Evolutionary conservation across 1,140 invertebrate species (phyloP), one percentile per base, ranked within the genome.

Genomic region (Drosophila orena): DNA sequence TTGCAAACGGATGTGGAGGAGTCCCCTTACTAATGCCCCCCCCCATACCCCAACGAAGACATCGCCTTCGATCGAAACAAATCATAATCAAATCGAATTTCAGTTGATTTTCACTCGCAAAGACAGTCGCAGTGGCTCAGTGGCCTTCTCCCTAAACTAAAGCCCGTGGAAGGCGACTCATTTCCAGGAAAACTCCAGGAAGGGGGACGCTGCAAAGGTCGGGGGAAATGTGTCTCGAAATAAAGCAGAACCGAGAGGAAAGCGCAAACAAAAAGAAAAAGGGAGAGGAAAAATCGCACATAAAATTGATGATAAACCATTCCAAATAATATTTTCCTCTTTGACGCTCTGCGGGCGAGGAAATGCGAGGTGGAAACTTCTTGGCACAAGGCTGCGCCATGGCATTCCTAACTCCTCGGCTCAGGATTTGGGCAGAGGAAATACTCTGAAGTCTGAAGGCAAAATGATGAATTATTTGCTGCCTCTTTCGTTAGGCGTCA

Each of bases 271-370:
- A 64, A 54, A 66, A 66, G 42, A 20, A 20, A 43, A 43, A 17
- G 17, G 20, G 15, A 69, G 65, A 54, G 40, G 47, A 79, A 88
- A 77, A 84, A 69, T 77, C 79, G 79, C 84, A 84, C 84, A 88
- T 88, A 88, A 89, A 88, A 88, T 88, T 88, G 84, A 88, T 88
- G 84, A 88, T 88, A 88, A 88, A 88, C 86, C 84, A 86, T 89
- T 89, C 84, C 84, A 88, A 90, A 88, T 88, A 88, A 88, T 88
- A 89, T 84, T 70, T 89, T 81, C 65, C 77, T 77, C 74, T 70
- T 77, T 77, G 73, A 52, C 56, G 73, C 73, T 55, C 20, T 22
- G 49, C 44, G 62, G 50, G 40, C 30, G 64, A 15, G 27, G 53
- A 12, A 12, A 0, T 3, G 54, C 37, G 30, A 10, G 43, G 59